Evolutionary conservation across 2,113 vertebrate genomes (phyloP).

Genomic region (Saccopteryx bilineata): DNA sequence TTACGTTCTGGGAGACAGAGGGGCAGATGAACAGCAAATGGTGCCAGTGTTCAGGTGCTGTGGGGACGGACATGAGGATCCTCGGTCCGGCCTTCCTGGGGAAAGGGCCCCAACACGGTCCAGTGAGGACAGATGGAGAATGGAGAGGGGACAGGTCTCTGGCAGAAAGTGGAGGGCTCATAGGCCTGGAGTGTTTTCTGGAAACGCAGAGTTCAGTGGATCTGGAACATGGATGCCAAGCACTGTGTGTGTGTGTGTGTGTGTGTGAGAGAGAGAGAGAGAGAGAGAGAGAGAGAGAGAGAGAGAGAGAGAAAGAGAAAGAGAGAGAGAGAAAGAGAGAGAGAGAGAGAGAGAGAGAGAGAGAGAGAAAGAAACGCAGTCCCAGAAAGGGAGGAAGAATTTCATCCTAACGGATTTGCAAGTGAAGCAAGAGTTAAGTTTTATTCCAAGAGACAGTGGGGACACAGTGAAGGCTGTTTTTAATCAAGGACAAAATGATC

Average conservation of each 20-base stretch:
- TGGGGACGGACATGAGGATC: accelerated
- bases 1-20: neutral
- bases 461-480: neutral
- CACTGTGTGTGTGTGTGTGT: accelerated
- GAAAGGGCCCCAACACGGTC: too few relatives aligned
- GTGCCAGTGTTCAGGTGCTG: too few relatives aligned
- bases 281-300: too few relatives aligned
- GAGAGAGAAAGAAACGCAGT: too few relatives aligned
- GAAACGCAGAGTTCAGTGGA: accelerated
- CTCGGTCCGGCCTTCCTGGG: neutral
- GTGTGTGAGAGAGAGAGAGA: too few relatives aligned
- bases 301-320: too few relatives aligned
- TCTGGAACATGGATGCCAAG: neutral
- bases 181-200: neutral
- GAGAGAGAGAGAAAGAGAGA: too few relatives aligned
- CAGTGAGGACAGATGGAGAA: accelerated
- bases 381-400: neutral
- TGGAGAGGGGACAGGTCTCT: neutral
- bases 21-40: too few relatives aligned
- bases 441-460: accelerated
- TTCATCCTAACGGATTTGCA: neutral
- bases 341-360: too few relatives aligned
- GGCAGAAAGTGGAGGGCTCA: neutral
- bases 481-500: neutral
- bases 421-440: neutral